These are phyloP conservation scores for Adela reaumurella DNA, from an alignment of 2,888 invertebrate genomes.

Conservation along the genomic window DNA sequence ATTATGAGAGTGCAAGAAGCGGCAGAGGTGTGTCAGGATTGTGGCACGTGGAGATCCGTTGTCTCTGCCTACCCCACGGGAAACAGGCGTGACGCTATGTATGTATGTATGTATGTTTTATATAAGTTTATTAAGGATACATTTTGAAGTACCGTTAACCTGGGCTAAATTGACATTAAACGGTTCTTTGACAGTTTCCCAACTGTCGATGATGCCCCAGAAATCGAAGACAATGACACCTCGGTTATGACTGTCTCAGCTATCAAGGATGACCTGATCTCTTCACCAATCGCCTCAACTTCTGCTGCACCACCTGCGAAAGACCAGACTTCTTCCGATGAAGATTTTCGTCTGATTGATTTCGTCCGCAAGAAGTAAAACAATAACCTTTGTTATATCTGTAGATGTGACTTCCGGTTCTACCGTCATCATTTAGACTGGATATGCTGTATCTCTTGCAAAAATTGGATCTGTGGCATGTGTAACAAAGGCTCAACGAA, in stretches of 20 bases:
- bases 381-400: slow-evolving; percentile 1
- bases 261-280: no score
- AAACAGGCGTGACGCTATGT: no score
- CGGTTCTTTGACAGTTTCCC: background rate
- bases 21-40: no score
- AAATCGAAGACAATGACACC: no score
- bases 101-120: no score
- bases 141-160: background rate
- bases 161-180: background rate
- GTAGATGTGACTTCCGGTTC: slow-evolving; percentile 1
- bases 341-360: background rate
- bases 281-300: background rate
- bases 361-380: background rate
- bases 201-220: no score
- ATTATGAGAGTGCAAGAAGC: no score
- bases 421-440: slow-evolving; percentile 1
- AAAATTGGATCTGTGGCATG: background rate
- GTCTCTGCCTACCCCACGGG: no score
- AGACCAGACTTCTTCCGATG: slow-evolving; percentile 1
- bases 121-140: no score
- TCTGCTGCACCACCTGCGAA: background rate
- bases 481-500: no score
- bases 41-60: no score
- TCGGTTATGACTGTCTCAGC: no score
- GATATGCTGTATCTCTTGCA: slow-evolving; percentile 1